phyloP scores from a whole-genome alignment of 1,140 invertebrate genomes.

The Cyclina sinensis region DNA sequence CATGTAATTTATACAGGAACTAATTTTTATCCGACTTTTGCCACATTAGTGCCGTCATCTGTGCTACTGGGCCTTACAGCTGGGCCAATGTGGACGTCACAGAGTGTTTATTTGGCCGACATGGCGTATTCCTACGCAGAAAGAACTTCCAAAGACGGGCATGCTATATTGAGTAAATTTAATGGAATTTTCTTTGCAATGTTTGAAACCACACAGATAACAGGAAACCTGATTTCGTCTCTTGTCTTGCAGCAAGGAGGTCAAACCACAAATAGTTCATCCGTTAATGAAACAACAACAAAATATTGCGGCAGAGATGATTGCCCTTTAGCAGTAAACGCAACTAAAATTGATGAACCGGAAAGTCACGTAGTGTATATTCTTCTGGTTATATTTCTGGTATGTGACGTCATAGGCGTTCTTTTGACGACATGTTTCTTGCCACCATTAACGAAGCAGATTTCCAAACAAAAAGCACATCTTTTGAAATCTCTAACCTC shows the following conservation, averaged over 20 bases:
- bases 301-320: conserved; percentile 66
- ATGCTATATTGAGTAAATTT: conserved; percentile 71
- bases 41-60: conserved; percentile 75
- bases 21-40: conserved; percentile 86
- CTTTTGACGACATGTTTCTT: conserved; percentile 72
- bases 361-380: conserved; percentile 73
- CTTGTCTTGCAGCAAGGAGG: conserved; percentile 66
- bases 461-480: conserved; percentile 22
- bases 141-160: conserved; percentile 38
- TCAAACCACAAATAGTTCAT: not conserved
- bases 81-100: conserved; percentile 78
- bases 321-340: conserved; percentile 61
- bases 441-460: conserved; percentile 60
- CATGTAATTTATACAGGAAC: conserved; percentile 76
- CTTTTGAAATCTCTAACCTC: conserved; percentile 53
- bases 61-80: conserved; percentile 71
- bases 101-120: conserved; percentile 69
- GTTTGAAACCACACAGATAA: conserved; percentile 73
- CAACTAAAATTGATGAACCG: conserved; percentile 67
- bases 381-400: conserved; percentile 76
- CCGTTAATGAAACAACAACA: not conserved
- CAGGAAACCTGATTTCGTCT: conserved; percentile 76
- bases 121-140: conserved; percentile 43
- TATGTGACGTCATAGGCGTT: conserved; percentile 74
- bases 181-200: conserved; percentile 78